Base-by-base conservation (phyloP, 2,113 vertebrate species). In the Otolemur garnettii region DNA sequence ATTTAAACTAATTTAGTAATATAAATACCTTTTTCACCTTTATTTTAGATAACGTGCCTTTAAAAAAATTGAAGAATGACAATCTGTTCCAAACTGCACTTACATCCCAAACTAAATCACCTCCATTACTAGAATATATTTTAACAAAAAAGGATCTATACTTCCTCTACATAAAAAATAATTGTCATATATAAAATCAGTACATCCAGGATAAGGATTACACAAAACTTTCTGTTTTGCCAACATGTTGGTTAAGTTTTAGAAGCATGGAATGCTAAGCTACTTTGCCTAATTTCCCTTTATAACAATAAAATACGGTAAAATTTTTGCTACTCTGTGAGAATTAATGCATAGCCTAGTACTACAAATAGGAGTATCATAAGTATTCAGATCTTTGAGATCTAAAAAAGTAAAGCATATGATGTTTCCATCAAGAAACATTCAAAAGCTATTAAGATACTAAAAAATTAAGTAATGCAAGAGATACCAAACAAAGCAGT, bases 121-220 rank as follows among this genome's bases (percentile, higher is more conserved):
- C 33, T 68, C 60, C 33, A 79, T 30, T 94, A 92, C 33, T 57
- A 88, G 53, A 86, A 77, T 59, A 74, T 66, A 91, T 62, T 85
- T 84, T 92, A 86, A 81, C 22, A 95, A 87, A 96, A 91, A 86
- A 69, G 30, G 88, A 88, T 88, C 50, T 19, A 92, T 1, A 66
- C 17, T 84, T 96, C 9, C 35, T 87, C 4, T 53, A 84, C 53
- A 24, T 64, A 85, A 89, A 17, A 30, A 95, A 68, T 75, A 93
- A 79, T 45, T 90, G 12, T 85, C 33, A 55, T 26, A 87, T 59
- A 19, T 53, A 92, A 35, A 92, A 90, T 87, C 75, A 78, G n/a
- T 69, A 60, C 1, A 30, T 71, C 45, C 57, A 94, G 42, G 21
- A 78, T n/a, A 93, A 91, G 69, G 14, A 71, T 30, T 75, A 87